These are phyloP conservation scores for Pseudonaja textilis DNA, from an alignment of 2,113 vertebrate species.

Conservation along the genomic window DNA sequence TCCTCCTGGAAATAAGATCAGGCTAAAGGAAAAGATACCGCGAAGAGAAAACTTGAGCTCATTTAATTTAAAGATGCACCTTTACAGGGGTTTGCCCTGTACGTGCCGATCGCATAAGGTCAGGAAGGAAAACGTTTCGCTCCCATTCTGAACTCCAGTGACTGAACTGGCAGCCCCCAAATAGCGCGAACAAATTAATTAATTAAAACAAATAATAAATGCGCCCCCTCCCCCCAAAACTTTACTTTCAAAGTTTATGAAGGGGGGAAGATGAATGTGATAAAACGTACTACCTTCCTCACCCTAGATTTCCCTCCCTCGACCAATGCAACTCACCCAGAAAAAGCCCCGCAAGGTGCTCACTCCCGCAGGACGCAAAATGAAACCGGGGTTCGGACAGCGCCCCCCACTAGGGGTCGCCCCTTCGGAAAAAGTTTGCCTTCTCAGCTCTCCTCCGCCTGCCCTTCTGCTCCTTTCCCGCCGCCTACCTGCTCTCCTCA, in stretches of 20 bases:
- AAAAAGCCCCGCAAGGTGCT: not conserved
- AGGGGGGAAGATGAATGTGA: not conserved
- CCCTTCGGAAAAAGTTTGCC: slow-evolving; percentile 1
- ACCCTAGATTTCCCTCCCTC: not conserved
- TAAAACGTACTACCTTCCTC: not conserved
- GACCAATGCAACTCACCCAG: not conserved
- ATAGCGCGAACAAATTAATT: not conserved
- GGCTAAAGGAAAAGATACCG: not conserved
- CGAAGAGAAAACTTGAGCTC: not conserved
- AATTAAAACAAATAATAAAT: not conserved
- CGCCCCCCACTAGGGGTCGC: not conserved
- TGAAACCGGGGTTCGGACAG: not conserved
- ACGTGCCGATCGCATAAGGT: not conserved
- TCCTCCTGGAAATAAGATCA: not conserved
- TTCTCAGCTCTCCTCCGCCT: not conserved
- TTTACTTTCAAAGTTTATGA: not conserved
- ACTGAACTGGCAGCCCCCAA: not conserved
- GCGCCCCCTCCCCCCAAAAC: not conserved
- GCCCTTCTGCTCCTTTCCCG: not conserved
- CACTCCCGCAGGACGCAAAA: not conserved
- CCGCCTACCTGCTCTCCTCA: slow-evolving; percentile 7
- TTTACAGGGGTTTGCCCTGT: not conserved
- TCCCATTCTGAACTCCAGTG: not conserved
- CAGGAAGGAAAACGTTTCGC: not conserved
- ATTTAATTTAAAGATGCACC: not conserved